Evolutionary conservation across 92 coral and sea anemone species (phyloP).

Genomic region (Paragorgia papillata): DNA sequence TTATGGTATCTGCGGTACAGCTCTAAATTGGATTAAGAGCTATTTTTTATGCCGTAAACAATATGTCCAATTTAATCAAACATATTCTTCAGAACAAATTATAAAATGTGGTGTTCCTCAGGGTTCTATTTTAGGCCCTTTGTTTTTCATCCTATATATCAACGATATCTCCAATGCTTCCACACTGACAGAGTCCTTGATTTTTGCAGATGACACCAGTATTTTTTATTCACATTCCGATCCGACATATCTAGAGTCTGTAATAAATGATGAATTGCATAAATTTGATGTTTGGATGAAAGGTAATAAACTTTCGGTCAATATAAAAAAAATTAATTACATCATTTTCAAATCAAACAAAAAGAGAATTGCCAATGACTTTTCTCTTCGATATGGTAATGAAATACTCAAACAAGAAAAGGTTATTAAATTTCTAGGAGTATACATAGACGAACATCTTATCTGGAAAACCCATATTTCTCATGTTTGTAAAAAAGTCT

Average conservation of each 20-base stretch:
- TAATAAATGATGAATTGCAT: slow-evolving; percentile 9
- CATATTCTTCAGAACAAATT: slow-evolving; percentile 28
- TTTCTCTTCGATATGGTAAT: not conserved
- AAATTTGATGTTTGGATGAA: slow-evolving; percentile 9
- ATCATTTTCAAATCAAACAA: too few species aligned
- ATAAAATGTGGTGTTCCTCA: slow-evolving; percentile 43
- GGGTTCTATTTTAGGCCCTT: slow-evolving; percentile 50
- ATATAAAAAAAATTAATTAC: slow-evolving; percentile 20
- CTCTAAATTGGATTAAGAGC: slow-evolving; percentile 48
- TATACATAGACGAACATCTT: slow-evolving; percentile 12
- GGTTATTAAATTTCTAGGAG: slow-evolving; percentile 3
- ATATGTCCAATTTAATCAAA: slow-evolving; percentile 46
- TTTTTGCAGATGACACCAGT: slow-evolving; percentile 52
- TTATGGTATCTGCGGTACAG: slow-evolving; percentile 45
- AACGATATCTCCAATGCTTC: slow-evolving; percentile 34
- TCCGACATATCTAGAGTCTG: slow-evolving; percentile 15
- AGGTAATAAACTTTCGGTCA: slow-evolving; percentile 20
- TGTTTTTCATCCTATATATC: slow-evolving; percentile 4
- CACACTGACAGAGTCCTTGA: slow-evolving; percentile 15
- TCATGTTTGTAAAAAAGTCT: slow-evolving; percentile 7
- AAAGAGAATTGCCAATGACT: not conserved
- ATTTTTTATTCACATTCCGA: slow-evolving; percentile 46
- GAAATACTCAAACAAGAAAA: not conserved
- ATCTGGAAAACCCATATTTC: slow-evolving; percentile 17
- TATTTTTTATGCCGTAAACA: slow-evolving; percentile 52